phyloP scores from a whole-genome alignment of 1,140 invertebrate genomes.

The Venturia canescens region DNA sequence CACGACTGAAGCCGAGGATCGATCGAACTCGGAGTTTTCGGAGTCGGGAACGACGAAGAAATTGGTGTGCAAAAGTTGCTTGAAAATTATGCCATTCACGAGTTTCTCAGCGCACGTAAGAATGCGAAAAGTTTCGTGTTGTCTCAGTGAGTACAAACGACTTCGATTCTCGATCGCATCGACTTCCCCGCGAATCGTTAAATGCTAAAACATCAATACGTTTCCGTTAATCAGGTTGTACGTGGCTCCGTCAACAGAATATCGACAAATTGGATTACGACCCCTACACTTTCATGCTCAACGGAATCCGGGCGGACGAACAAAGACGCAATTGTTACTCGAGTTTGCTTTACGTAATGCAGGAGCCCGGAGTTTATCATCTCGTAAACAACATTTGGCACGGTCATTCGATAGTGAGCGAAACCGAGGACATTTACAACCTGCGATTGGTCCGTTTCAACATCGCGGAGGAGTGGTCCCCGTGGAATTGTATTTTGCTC shows the following conservation, averaged over 20 bases:
- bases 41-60: constrained; percentile 50
- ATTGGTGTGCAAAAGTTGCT: constrained; percentile 58
- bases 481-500: constrained; percentile 85
- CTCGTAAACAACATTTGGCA: constrained; percentile 83
- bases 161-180: too few relatives aligned
- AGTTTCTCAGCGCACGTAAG: constrained; percentile 57
- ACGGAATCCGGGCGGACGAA: constrained; percentile 80
- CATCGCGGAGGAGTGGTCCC: constrained; percentile 80
- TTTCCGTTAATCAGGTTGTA: constrained; percentile 69
- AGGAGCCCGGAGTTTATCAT: constrained; percentile 81
- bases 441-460: constrained; percentile 80
- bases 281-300: constrained; percentile 80
- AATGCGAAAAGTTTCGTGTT: constrained; percentile 64
- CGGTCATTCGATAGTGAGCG: constrained; percentile 81
- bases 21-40: background rate
- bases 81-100: constrained; percentile 49
- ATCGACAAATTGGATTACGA: constrained; percentile 67
- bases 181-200: too few relatives aligned
- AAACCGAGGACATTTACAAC: constrained; percentile 78
- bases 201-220: too few relatives aligned
- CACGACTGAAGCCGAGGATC: constrained; percentile 26
- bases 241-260: constrained; percentile 62
- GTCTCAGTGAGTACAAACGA: constrained; percentile 48
- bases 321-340: constrained; percentile 76
- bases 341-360: constrained; percentile 80